Base-by-base conservation (phyloP, 2,113 vertebrate genomes). In the Sceloporus tristichus region DNA sequence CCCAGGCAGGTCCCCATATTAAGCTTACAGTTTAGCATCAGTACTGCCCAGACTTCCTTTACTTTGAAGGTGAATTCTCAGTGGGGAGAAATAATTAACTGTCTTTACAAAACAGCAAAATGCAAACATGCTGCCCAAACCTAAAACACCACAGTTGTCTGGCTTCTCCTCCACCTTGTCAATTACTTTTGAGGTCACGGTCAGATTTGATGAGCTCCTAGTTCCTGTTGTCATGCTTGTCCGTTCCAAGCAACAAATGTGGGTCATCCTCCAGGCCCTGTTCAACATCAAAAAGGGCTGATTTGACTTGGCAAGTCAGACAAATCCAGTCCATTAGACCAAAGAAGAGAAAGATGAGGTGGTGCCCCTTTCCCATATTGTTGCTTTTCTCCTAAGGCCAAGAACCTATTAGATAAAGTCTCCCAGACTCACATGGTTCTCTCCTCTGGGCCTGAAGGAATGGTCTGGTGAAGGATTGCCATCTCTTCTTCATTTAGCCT, bases 151-250 rank as follows among this genome's bases (percentile, higher is more conserved):
- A 34, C 34, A 34, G 34, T 34, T 34, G 34, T 34, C 34, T n/a
- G 34, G 34, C 34, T 34, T 34, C 34, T 34, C 34, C 34, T 34
- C n/a, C 34, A 34, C 34, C 34, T n/a, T 34, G 34, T 34, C 34
- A n/a, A 34, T 34, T 34, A 97, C 99, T 98, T n/a, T n/a, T 99
- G 85, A 34, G 1, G 34, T 34, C 34, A 34, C 1, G 34, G 1
- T 98, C 99, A 0, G 98, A 98, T 95, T 99, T 99, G 93, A 99
- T 98, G 38, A 98, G 96, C 93, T 99, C 99, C 99, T 99, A 99
- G 97, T 99, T 99, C 86, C 98, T 97, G 91, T 98, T 99, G 88
- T 99, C n/a, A n/a, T n/a, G n/a, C n/a, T n/a, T n/a, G n/a, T n/a
- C n/a, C n/a, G n/a, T n/a, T n/a, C 34, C 34, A 34, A 34, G 34